Conservation (phyloP, 2,113 vertebrate genomes). For the Engraulis encrasicolus region DNA sequence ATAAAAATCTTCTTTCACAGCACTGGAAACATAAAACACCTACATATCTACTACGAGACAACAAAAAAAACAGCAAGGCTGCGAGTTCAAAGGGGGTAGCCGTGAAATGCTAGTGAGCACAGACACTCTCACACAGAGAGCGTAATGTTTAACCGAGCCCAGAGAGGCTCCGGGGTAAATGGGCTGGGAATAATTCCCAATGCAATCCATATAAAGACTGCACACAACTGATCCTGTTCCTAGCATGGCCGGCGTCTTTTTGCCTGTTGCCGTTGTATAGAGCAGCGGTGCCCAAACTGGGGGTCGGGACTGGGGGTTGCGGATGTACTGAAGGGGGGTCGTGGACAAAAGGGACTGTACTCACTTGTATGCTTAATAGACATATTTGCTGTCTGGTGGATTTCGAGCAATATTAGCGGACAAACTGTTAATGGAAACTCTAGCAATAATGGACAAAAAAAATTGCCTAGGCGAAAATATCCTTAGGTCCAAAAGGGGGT, state of each 20-base stretch:
- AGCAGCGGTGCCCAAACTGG: too few species aligned
- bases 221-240: neutral
- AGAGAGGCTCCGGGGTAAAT: neutral
- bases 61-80: neutral
- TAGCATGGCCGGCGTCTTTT: neutral
- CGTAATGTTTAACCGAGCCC: neutral
- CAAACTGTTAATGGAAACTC: too few species aligned
- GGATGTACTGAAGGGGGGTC: too few species aligned
- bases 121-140: neutral
- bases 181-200: neutral
- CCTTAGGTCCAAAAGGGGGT: too few species aligned
- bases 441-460: too few species aligned
- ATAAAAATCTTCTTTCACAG: neutral
- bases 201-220: neutral
- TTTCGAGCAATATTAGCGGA: too few species aligned
- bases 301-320: too few species aligned
- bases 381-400: too few species aligned
- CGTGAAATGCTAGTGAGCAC: neutral
- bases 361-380: too few species aligned
- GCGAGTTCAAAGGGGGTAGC: neutral
- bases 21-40: neutral
- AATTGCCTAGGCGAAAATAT: too few species aligned
- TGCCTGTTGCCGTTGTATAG: neutral
- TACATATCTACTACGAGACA: neutral
- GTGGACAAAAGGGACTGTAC: too few species aligned